Evolutionary conservation across 2,888 invertebrate species (phyloP).

Genomic region (Campopleginae sp.): DNA sequence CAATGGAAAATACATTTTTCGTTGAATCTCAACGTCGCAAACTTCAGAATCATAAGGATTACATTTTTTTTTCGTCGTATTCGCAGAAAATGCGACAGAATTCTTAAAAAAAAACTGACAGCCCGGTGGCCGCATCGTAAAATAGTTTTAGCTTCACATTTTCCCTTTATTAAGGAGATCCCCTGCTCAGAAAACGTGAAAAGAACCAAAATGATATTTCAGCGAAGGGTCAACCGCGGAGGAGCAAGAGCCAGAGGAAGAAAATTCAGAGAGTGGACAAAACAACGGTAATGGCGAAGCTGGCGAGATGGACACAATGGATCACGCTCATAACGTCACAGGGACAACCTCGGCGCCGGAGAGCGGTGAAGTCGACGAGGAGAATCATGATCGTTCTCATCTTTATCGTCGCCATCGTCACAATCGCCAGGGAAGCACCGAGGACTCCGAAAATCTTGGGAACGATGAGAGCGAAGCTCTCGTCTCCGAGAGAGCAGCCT

Average conservation of each 20-base stretch:
- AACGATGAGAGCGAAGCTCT: constrained; percentile 81
- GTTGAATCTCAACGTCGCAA: too few species aligned
- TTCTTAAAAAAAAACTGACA: background rate
- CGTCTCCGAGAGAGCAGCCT: constrained; percentile 81
- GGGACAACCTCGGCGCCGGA: constrained; percentile 59
- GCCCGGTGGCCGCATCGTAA: background rate
- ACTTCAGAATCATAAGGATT: too few species aligned
- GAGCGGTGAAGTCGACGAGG: constrained; percentile 46
- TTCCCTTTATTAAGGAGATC: background rate
- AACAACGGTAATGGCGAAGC: constrained; percentile 68
- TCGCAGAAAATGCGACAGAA: background rate
- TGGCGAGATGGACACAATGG: constrained; percentile 72
- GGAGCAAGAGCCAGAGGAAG: constrained; percentile 80
- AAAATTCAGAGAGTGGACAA: constrained; percentile 69
- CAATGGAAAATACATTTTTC: too few species aligned
- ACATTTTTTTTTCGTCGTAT: background rate
- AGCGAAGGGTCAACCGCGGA: constrained; percentile 81
- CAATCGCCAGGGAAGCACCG: constrained; percentile 69
- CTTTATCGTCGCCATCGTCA: constrained; percentile 61
- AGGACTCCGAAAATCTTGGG: constrained; percentile 74
- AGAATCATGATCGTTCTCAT: constrained; percentile 51
- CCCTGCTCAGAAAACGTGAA: background rate
- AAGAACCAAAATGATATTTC: constrained; percentile 38
- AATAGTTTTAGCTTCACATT: background rate
- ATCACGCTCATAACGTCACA: constrained; percentile 73